These are phyloP conservation scores for Protonibea diacanthus DNA, from an alignment of 2,797 vertebrate species.

Conservation along the genomic window DNA sequence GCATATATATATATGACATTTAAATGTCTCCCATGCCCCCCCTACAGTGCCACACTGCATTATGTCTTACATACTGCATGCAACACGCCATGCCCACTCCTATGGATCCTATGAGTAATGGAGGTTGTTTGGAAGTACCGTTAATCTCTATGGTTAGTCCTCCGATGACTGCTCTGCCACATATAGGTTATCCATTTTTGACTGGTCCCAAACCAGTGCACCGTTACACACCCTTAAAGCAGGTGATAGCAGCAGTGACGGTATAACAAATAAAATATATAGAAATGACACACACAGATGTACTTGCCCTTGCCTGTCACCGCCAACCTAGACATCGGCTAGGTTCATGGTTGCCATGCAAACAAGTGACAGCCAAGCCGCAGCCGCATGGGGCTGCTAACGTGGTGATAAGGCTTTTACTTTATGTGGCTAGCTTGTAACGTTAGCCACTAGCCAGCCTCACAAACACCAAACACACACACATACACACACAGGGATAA, in stretches of 20 bases:
- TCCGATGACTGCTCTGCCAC: not conserved
- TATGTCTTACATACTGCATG: not conserved
- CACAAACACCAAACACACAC: not conserved
- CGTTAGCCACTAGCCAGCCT: slow-evolving; percentile 55
- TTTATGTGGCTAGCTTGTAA: slow-evolving; percentile 56
- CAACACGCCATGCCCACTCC: slow-evolving; percentile 1
- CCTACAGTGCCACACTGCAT: not conserved
- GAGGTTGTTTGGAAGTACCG: slow-evolving; percentile 3
- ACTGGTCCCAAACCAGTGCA: not conserved
- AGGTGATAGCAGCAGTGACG: not conserved
- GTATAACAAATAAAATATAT: not conserved
- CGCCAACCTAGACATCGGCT: slow-evolving; percentile 5
- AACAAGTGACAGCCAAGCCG: slow-evolving; percentile 60
- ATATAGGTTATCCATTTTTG: not conserved
- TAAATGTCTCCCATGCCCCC: slow-evolving; percentile 23
- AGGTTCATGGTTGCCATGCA: slow-evolving; percentile 60
- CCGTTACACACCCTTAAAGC: not conserved
- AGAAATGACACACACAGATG: not conserved
- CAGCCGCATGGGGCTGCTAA: slow-evolving; percentile 61
- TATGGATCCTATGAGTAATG: not conserved
- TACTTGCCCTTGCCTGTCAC: slow-evolving; percentile 28
- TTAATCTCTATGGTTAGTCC: slow-evolving; percentile 3
- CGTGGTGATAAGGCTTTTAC: slow-evolving; percentile 53
- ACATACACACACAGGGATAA: slow-evolving; percentile 9
- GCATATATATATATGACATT: slow-evolving; percentile 28